A percentile compares a stretch with the other conserved stretches of the same genome.
Conservation (phyloP, 2,888 invertebrate species). For the Spialia ferax region DNA sequence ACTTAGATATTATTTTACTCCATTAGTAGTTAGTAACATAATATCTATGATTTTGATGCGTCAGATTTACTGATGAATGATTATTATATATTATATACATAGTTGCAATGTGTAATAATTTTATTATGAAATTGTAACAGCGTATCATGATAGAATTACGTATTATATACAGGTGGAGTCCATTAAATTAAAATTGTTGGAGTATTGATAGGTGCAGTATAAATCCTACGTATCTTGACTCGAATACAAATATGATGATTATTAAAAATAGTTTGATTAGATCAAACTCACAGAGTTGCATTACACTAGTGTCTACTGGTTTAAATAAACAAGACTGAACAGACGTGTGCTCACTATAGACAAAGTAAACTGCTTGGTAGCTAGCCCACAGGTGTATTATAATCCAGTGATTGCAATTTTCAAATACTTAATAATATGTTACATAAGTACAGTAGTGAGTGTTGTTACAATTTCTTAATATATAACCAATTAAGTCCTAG, state of each 20-base stretch:
- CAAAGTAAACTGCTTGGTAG: neutral
- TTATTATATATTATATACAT: neutral
- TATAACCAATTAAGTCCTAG: neutral
- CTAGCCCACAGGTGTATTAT: neutral
- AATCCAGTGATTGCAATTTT: neutral
- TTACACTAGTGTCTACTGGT: neutral
- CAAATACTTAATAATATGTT: neutral
- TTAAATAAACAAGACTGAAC: constrained; percentile 3
- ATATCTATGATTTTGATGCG: neutral
- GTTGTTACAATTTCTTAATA: constrained; percentile 7
- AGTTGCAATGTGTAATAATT: neutral
- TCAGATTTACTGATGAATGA: neutral
- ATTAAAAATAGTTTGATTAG: neutral
- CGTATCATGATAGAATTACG: neutral
- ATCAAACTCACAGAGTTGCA: neutral
- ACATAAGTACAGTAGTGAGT: neutral
- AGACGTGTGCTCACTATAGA: neutral
- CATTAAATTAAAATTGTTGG: neutral
- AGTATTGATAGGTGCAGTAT: neutral
- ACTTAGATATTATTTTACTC: neutral
- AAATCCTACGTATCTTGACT: no score
- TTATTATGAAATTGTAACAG: constrained; percentile 5
- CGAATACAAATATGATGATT: no score
- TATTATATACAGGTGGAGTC: neutral
- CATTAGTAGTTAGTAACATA: neutral